These are phyloP conservation scores for Triops longicaudatus DNA, from an alignment of 1,140 invertebrate genomes.

Conservation along the genomic window DNA sequence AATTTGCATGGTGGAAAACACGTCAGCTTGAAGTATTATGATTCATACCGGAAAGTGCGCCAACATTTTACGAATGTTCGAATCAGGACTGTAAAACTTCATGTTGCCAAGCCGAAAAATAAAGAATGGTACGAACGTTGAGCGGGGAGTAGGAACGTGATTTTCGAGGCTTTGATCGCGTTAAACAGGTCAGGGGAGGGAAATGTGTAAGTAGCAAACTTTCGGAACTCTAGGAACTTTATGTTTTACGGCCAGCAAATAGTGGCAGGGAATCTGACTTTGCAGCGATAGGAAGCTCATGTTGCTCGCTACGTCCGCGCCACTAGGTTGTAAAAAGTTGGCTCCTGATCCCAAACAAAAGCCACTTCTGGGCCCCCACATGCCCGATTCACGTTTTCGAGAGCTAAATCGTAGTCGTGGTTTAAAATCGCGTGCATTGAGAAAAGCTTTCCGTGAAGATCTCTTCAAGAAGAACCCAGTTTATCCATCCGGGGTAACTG, in stretches of 20 bases:
- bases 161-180: neutral
- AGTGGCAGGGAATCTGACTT: neutral
- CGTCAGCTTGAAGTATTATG: too few species aligned
- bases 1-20: too few species aligned
- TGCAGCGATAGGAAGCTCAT: neutral
- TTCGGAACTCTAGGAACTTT: neutral
- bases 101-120: neutral
- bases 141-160: neutral
- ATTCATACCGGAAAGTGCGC: too few species aligned
- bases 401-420: too few species aligned
- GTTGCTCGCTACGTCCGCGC: conserved; percentile 3
- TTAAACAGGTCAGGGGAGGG: conserved; percentile 1
- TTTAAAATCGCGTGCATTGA: too few species aligned
- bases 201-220: neutral
- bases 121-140: neutral
- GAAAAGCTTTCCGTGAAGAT: too few species aligned
- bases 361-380: neutral
- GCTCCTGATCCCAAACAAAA: neutral
- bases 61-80: too few species aligned
- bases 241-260: neutral
- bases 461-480: too few species aligned
- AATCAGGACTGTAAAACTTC: neutral
- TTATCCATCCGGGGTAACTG: neutral
- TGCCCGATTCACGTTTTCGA: neutral
- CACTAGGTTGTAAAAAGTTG: conserved; percentile 12